Conservation (phyloP, 1,140 invertebrate species). For the Vanessa tameamea region DNA sequence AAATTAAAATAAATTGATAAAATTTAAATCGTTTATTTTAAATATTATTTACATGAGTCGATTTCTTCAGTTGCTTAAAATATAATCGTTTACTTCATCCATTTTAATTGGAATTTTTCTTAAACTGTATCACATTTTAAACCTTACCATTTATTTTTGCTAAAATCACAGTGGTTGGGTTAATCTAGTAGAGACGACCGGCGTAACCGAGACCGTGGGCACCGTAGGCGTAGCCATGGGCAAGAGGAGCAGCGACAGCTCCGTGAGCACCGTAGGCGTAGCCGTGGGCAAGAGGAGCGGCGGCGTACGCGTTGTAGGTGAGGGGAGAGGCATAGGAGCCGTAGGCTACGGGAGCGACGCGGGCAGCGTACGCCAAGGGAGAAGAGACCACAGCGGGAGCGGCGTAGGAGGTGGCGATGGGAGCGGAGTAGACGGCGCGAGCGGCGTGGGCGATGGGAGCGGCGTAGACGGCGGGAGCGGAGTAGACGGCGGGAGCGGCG, state of each 20-base stretch:
- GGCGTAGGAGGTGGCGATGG: constrained; percentile 9
- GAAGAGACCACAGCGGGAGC: background rate
- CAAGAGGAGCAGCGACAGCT: constrained; percentile 31
- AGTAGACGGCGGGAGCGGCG: constrained; percentile 30
- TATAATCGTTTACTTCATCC: background rate
- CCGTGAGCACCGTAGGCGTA: constrained; percentile 1
- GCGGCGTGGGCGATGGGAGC: constrained; percentile 24
- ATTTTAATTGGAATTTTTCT: background rate
- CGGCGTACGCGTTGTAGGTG: constrained; percentile 34
- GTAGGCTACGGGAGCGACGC: no score
- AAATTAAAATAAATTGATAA: no score
- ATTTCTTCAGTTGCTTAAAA: constrained; percentile 1
- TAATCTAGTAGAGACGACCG: constrained; percentile 24
- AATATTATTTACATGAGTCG: constrained; percentile 24
- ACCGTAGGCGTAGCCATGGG: constrained; percentile 24
- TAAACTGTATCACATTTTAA: background rate
- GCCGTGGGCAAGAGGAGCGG: constrained; percentile 39
- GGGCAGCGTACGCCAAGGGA: no score
- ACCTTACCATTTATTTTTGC: background rate
- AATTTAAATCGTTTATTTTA: constrained; percentile 30
- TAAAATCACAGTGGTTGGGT: background rate
- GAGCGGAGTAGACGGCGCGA: no score
- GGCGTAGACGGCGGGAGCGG: constrained; percentile 27
- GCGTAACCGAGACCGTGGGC: constrained; percentile 34
- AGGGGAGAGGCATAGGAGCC: constrained; percentile 33